Percentiles rank a stretch among this genome's conserved stretches.
phyloP scores from a whole-genome alignment of 2,888 invertebrate genomes.

The Drosophila nr. perissopoda region DNA sequence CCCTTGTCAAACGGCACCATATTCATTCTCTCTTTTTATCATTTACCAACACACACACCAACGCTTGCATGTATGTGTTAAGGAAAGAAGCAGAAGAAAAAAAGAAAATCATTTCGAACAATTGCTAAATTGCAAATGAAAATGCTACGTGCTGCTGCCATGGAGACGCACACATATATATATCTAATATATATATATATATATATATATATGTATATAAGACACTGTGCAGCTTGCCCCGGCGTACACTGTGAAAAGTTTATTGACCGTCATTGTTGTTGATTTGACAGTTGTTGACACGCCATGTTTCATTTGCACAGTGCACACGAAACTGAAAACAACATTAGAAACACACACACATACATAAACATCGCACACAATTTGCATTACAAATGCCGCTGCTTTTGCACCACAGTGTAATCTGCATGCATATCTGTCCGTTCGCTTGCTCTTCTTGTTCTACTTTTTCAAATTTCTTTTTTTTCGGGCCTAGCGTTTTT shows the following conservation, averaged over 20 bases:
- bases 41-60: conserved; percentile 43
- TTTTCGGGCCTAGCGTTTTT: conserved; percentile 53
- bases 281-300: conserved; percentile 78
- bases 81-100: conserved; percentile 27
- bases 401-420: conserved; percentile 52
- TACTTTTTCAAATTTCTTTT: conserved; percentile 34
- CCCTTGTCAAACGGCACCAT: conserved; percentile 37
- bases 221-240: conserved; percentile 8
- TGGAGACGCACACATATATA: conserved; percentile 43
- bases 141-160: conserved; percentile 57
- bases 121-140: conserved; percentile 69
- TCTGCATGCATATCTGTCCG: conserved; percentile 29
- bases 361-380: conserved; percentile 9
- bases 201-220: background rate
- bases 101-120: conserved; percentile 65
- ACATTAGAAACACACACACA: conserved; percentile 1
- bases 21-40: conserved; percentile 24
- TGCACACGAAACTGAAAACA: conserved; percentile 18
- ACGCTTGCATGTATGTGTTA: conserved; percentile 1
- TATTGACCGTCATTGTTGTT: conserved; percentile 81
- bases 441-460: conserved; percentile 40
- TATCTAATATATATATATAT: background rate
- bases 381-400: conserved; percentile 27
- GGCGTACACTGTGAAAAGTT: conserved; percentile 68
- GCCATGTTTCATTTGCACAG: conserved; percentile 63